Base-by-base conservation (phyloP, 2,888 invertebrate genomes). In the Alloscopus bannaensis region DNA sequence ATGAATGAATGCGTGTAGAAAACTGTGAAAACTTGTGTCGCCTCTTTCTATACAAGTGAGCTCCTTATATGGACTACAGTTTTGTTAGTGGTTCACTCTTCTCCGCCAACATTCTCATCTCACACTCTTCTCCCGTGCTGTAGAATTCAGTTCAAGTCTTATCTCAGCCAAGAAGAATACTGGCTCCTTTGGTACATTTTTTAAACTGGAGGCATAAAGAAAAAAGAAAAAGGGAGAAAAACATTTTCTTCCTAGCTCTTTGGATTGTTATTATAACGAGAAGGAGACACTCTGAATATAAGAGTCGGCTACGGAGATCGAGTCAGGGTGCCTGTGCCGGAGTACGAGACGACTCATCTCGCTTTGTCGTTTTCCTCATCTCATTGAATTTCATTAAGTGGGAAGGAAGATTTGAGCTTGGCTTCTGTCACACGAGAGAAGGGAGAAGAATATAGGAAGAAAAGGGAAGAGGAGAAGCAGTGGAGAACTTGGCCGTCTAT, bases 311-410 rank as follows among this genome's bases (percentile, higher is more conserved):
- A n/a, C 11, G 26, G 42, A 31, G 70, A 59, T 52, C 42, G 29
- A 57, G 55, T 59, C 28, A 64, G 31, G 40, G 31, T 31, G 47
- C 28, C 59, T 24, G n/a, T n/a, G n/a, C n/a, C n/a, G n/a, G 47
- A 66, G 42, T 45, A 20, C 26, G 66, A 75, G 60, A 42, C 52
- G 70, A 70, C 64, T 70, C 77, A 77, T 77, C 77, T 69, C 52
- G 62, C 76, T 76, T 59, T 55, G 62, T 64, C 31, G 55, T 77
- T 64, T 55, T 26, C 40, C 70, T 70, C 77, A 77, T 77, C 77
- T 70, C 77, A 77, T 77, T 77, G 77, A 77, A 77, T 77, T 76
- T 77, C 77, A 77, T 77, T 70, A 77, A 77, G 77, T 77, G 77
- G 70, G 55, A 70, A 70, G 31, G 64, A 76, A 64, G 64, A 70